Evolutionary conservation across 2,888 invertebrate genomes (phyloP).

Genomic region (Melikaiella ostensackeni): DNA sequence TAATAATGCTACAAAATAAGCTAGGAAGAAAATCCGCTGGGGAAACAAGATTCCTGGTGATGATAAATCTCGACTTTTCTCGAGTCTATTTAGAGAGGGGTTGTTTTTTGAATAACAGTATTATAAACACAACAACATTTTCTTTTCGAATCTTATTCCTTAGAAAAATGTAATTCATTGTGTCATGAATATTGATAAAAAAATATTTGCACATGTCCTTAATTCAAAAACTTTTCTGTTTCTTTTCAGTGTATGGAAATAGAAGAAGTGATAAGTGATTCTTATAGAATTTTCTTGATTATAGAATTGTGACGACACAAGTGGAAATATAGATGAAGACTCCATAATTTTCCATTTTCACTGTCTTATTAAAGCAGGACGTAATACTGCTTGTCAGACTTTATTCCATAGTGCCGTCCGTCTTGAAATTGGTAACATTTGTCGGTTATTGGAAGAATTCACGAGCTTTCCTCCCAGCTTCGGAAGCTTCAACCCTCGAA

Average conservation of each 20-base stretch:
- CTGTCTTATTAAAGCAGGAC: conserved; percentile 18
- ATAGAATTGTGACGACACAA: not conserved
- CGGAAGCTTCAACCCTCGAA: conserved; percentile 50
- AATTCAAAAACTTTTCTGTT: no score
- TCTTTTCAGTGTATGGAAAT: no score
- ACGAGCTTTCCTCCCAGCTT: conserved; percentile 57
- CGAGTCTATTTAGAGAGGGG: no score
- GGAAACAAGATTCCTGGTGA: conserved; percentile 17
- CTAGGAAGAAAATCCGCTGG: conserved; percentile 16
- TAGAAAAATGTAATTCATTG: no score
- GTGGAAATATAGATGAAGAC: conserved; percentile 2
- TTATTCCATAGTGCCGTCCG: conserved; percentile 42
- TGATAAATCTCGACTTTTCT: no score
- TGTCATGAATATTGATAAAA: no score
- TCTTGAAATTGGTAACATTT: conserved; percentile 64
- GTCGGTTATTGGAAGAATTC: conserved; percentile 67
- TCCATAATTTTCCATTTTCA: conserved; percentile 26
- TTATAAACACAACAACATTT: no score
- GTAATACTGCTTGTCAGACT: conserved; percentile 5
- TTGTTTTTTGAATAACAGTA: no score
- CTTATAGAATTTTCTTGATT: not conserved
- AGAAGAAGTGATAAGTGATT: no score
- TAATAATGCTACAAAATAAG: conserved; percentile 32
- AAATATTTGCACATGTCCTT: no score
- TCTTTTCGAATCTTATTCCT: no score